Percentiles rank a stretch among this genome's conserved stretches.
Evolutionary conservation across 2,888 invertebrate species (phyloP).

Genomic region (Trichacis sp.): DNA sequence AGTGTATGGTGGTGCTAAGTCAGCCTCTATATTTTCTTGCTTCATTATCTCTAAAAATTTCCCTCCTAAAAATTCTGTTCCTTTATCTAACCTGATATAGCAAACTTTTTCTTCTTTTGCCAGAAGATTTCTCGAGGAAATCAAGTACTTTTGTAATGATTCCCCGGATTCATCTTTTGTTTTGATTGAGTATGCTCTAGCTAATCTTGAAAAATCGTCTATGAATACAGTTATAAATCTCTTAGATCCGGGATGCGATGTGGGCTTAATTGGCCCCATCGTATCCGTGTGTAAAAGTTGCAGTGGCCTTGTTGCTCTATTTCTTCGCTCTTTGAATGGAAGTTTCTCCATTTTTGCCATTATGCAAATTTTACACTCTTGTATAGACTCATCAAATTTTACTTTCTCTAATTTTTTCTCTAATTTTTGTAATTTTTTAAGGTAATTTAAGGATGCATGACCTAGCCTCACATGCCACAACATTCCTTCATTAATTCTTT

Average conservation of each 20-base stretch:
- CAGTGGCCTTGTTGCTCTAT: slow-evolving; percentile 25
- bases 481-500: slow-evolving; percentile 22
- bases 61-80: slow-evolving; percentile 27
- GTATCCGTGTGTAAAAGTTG: slow-evolving; percentile 39
- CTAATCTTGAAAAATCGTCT: slow-evolving; percentile 41
- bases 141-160: slow-evolving; percentile 32
- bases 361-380: slow-evolving; percentile 39
- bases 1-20: slow-evolving; percentile 11
- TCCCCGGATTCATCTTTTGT: slow-evolving; percentile 16
- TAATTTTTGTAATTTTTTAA: slow-evolving; percentile 44
- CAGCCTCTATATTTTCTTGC: slow-evolving; percentile 16
- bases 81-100: slow-evolving; percentile 40
- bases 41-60: slow-evolving; percentile 18
- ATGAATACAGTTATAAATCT: slow-evolving; percentile 36
- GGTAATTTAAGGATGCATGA: slow-evolving; percentile 41
- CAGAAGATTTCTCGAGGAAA: slow-evolving; percentile 34
- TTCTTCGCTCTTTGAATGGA: slow-evolving; percentile 30
- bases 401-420: slow-evolving; percentile 34
- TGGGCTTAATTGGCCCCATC: slow-evolving; percentile 43
- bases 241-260: slow-evolving; percentile 28
- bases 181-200: slow-evolving; percentile 1
- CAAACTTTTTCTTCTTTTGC: slow-evolving; percentile 32
- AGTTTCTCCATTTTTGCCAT: slow-evolving; percentile 43
- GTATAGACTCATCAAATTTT: slow-evolving; percentile 45
- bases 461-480: slow-evolving; percentile 30